Evolutionary conservation across 2,113 vertebrate species (phyloP), one percentile per base, ranked within the genome.

Genomic region (Nesoenas mayeri): DNA sequence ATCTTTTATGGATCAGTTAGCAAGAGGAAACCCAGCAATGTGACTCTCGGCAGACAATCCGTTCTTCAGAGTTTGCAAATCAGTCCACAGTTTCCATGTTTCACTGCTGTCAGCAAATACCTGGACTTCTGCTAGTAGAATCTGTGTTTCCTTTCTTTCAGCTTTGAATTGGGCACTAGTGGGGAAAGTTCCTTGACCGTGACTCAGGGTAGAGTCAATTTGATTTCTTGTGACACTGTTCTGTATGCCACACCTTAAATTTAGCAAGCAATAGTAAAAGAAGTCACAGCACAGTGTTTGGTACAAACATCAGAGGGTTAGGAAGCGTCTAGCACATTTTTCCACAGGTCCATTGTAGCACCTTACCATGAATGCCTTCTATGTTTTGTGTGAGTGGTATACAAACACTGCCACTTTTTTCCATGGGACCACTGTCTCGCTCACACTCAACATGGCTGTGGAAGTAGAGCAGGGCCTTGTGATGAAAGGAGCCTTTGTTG

Each of bases 391-490:
- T 38, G 20, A 89, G 47, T 28, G 26, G 5, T 51, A 24, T 42
- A 26, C 89, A 83, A 87, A 64, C 66, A 60, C 17, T 85, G 44
- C 12, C 6, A 4, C 73, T 93, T 87, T 80, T 80, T 92, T 14
- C 65, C 18, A 5, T 12, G 5, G 20, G 10, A 66, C 19, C 17
- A 24, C 47, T 40, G 15, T 67, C 38, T 84, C 74, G 3, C 34
- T 71, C 2, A 1, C 28, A 32, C 34, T 85, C 26, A 48, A 10
- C 14, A 28, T 0, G 0, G 15, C 38, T 42, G 32, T 82, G 50
- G 53, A 75, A 64, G 61, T 1, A 54, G 22, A 74, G 34, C 1
- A 4, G 66, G 28, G 15, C 32, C 75, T 34, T 56, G 60, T 81
- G 80, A 29, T 60, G 42, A 75, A 64, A 87, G 51, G 66, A 86